A percentile compares a stretch with the other conserved stretches of the same genome.
Evolutionary conservation across 2,888 invertebrate species (phyloP).

Genomic region (Acanthosepion pharaonis): DNA sequence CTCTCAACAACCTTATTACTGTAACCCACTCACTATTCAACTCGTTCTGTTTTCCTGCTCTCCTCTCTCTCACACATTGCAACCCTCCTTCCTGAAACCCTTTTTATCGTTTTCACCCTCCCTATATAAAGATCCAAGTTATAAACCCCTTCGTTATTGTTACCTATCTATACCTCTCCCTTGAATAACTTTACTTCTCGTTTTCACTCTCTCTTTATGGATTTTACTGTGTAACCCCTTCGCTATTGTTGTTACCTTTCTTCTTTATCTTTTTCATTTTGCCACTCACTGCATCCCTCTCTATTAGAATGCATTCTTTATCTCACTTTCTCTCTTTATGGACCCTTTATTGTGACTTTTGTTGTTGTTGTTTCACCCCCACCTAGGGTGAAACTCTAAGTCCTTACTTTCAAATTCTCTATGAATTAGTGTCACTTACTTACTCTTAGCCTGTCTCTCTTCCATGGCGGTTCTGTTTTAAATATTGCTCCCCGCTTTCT

Average conservation of each 20-base stretch:
- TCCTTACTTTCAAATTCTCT: too few species aligned
- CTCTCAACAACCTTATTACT: neutral
- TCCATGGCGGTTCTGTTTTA: neutral
- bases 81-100: neutral
- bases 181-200: neutral
- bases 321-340: neutral
- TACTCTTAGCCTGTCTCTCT: neutral
- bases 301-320: conserved; percentile 16
- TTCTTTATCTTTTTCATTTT: neutral
- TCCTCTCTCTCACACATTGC: neutral
- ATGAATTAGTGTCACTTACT: too few species aligned
- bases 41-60: neutral
- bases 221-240: conserved; percentile 33
- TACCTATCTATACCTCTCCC: neutral
- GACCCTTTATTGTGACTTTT: too few species aligned
- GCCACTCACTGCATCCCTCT: neutral
- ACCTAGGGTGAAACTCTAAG: too few species aligned
- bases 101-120: neutral
- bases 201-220: neutral
- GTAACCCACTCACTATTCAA: neutral
- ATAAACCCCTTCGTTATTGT: too few species aligned
- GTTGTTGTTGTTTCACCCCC: too few species aligned
- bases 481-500: neutral
- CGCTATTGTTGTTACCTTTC: neutral
- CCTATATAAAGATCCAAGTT: neutral